Evolutionary conservation across 2,113 vertebrate species (phyloP).

Genomic region (Sylvietta virens): DNA sequence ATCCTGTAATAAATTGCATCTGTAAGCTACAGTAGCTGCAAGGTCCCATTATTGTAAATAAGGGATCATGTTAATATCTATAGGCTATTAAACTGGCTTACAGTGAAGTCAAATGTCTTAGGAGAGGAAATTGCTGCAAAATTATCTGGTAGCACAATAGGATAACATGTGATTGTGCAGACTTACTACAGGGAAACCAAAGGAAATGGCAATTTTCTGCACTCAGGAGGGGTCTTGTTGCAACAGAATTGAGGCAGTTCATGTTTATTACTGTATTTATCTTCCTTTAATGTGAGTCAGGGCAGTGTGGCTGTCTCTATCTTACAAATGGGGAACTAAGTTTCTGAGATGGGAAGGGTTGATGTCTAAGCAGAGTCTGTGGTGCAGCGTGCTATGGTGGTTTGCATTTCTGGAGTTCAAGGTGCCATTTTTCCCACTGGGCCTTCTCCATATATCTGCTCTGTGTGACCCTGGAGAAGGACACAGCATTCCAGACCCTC

Average conservation of each 20-base stretch:
- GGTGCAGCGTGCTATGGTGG: not conserved
- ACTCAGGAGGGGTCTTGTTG: constrained; percentile 23
- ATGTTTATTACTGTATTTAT: constrained; percentile 31
- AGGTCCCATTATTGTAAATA: constrained; percentile 61
- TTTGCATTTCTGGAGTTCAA: not conserved
- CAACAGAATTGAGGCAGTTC: not conserved
- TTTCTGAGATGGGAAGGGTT: not conserved
- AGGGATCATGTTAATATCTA: constrained; percentile 65
- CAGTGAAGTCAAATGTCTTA: constrained; percentile 50
- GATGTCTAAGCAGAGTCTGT: not conserved
- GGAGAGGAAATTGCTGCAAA: constrained; percentile 54
- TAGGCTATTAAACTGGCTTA: constrained; percentile 58
- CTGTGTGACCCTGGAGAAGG: not conserved
- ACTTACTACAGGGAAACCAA: not conserved
- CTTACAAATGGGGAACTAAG: not conserved
- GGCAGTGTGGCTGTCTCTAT: not conserved
- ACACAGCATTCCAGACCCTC: not conserved
- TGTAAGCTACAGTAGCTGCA: constrained; percentile 45
- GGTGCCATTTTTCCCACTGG: not conserved
- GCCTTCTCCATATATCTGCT: not conserved
- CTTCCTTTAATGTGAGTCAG: not conserved
- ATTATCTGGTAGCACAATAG: constrained; percentile 55
- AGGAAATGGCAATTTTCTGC: constrained; percentile 57
- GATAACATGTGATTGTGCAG: constrained; percentile 9
- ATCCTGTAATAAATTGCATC: constrained; percentile 67